Conservation (phyloP, 2,113 vertebrate genomes). For the Cyanoderma ruficeps region DNA sequence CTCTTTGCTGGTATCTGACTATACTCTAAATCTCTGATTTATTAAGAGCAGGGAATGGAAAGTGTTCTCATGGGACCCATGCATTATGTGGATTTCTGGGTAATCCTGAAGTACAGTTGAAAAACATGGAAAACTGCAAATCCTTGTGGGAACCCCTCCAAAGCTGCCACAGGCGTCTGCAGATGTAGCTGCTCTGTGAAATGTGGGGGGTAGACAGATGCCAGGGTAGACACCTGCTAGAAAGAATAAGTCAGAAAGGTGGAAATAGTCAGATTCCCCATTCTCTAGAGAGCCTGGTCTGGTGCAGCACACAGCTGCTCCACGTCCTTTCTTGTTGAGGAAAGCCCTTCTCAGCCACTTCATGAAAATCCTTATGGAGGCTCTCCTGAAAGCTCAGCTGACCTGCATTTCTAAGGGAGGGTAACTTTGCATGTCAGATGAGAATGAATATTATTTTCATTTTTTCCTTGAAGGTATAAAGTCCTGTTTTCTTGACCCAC, state of each 20-base stretch:
- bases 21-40: neutral
- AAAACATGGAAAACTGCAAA: neutral
- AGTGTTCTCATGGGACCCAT: neutral
- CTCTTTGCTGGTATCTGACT: neutral
- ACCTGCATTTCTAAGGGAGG: neutral
- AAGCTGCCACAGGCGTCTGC: neutral
- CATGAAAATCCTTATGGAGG: neutral
- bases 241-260: neutral
- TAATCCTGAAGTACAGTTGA: neutral
- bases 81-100: neutral
- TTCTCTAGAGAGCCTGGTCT: neutral
- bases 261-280: neutral
- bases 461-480: neutral
- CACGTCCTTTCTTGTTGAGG: accelerated
- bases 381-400: neutral
- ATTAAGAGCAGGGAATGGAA: neutral
- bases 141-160: neutral
- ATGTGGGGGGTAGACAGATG: neutral
- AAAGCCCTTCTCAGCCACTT: neutral
- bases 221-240: neutral
- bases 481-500: neutral
- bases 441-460: neutral
- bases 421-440: neutral
- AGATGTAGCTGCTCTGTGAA: neutral
- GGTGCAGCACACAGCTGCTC: neutral